Conservation (phyloP, 2,888 invertebrate genomes). For the Cosmia pyralina region DNA sequence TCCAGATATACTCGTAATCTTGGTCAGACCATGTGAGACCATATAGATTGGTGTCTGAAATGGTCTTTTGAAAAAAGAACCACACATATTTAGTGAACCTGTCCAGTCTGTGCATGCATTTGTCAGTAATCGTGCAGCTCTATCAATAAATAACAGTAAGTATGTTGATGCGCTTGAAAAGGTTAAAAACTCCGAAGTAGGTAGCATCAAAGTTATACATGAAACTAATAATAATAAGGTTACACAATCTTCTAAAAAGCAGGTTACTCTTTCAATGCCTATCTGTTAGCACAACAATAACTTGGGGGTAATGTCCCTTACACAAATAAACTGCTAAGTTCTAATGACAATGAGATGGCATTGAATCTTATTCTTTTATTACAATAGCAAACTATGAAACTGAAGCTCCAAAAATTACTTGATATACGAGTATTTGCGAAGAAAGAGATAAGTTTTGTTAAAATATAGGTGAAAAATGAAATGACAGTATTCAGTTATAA, state of each 20-base stretch:
- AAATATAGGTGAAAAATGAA: background rate
- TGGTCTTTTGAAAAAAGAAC: too few species aligned
- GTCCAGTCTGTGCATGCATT: too few species aligned
- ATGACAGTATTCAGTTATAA: background rate
- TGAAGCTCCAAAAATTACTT: background rate
- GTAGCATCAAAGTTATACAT: background rate
- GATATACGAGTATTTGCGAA: background rate
- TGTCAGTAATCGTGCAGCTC: too few species aligned
- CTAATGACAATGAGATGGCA: slow-evolving; percentile 3
- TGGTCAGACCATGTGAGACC: too few species aligned
- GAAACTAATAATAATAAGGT: background rate
- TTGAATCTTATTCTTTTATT: background rate
- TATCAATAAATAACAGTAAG: background rate
- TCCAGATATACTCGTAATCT: too few species aligned
- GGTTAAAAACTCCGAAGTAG: background rate
- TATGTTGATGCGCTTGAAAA: background rate
- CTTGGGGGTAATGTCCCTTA: background rate
- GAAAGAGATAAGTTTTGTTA: background rate
- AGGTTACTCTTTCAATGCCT: slow-evolving; percentile 1
- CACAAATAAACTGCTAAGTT: slow-evolving; percentile 9
- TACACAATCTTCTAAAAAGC: background rate
- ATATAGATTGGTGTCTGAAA: too few species aligned
- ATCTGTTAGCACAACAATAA: slow-evolving; percentile 22
- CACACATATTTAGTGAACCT: too few species aligned
- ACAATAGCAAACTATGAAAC: background rate